Conservation (phyloP, 2,888 invertebrate species). For the Scelioninae gen. 2 region DNA sequence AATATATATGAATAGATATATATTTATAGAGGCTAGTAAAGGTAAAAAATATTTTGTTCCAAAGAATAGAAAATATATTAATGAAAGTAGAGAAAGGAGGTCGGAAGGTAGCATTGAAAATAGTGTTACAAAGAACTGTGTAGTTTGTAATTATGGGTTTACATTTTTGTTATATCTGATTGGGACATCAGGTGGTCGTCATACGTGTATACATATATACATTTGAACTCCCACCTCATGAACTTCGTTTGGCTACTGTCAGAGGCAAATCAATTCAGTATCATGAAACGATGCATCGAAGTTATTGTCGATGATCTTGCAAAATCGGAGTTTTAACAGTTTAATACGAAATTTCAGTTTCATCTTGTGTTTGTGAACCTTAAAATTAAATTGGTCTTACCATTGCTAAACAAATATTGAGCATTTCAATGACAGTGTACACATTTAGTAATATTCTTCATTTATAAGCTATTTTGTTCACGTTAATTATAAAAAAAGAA, state of each 20-base stretch:
- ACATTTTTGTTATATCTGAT: conserved; percentile 62
- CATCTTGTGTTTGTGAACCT: too few species aligned
- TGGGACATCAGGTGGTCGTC: conserved; percentile 62
- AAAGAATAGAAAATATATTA: conserved; percentile 26
- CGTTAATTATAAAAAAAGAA: too few species aligned
- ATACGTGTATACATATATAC: conserved; percentile 57
- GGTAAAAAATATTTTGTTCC: conserved; percentile 14
- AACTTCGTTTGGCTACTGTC: conserved; percentile 54
- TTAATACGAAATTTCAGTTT: background rate
- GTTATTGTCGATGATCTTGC: conserved; percentile 29
- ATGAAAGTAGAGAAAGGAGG: conserved; percentile 44
- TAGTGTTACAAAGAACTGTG: conserved; percentile 42
- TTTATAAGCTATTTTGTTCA: too few species aligned
- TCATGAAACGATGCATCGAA: conserved; percentile 25
- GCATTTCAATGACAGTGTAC: too few species aligned
- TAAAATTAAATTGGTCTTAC: too few species aligned
- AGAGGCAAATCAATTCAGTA: conserved; percentile 54
- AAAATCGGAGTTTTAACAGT: background rate
- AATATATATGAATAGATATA: too few species aligned
- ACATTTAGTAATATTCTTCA: too few species aligned
- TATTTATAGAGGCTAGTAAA: too few species aligned
- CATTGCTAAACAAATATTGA: too few species aligned
- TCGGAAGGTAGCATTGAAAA: conserved; percentile 41
- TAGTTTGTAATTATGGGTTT: conserved; percentile 44
- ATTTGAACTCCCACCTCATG: conserved; percentile 61